Conservation (phyloP, 1,140 invertebrate genomes). For the Camponotus pennsylvanicus region DNA sequence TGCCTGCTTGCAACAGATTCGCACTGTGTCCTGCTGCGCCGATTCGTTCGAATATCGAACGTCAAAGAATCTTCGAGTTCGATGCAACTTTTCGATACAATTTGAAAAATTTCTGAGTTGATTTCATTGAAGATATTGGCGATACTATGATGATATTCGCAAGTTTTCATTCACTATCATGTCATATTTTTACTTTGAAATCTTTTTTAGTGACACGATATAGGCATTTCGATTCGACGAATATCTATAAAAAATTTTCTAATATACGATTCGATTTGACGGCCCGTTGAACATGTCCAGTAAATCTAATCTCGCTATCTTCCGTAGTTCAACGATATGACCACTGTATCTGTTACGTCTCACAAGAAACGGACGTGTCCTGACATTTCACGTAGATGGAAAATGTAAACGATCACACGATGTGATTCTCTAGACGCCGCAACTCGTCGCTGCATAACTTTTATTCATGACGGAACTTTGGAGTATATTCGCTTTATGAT, state of each 20-base stretch:
- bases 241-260: conserved; percentile 59
- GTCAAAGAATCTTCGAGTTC: conserved; percentile 49
- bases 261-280: conserved; percentile 74
- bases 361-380: conserved; percentile 41
- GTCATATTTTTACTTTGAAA: conserved; percentile 12
- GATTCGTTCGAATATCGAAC: conserved; percentile 17
- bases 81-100: conserved; percentile 30
- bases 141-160: neutral
- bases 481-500: neutral
- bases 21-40: neutral
- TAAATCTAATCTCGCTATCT: conserved; percentile 69
- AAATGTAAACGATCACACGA: conserved; percentile 51
- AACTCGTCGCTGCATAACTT: conserved; percentile 12
- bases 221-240: conserved; percentile 8
- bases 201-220: neutral
- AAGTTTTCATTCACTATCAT: conserved; percentile 33
- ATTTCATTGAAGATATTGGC: neutral
- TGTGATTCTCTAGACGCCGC: conserved; percentile 39
- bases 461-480: conserved; percentile 18
- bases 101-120: conserved; percentile 42
- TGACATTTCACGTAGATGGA: conserved; percentile 53
- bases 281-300: conserved; percentile 62
- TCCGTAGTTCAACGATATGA: conserved; percentile 66
- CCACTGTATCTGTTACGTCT: conserved; percentile 52
- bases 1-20: conserved; percentile 60